Base-by-base conservation (phyloP, 2,113 vertebrate genomes). In the Hemichromis elongatus region DNA sequence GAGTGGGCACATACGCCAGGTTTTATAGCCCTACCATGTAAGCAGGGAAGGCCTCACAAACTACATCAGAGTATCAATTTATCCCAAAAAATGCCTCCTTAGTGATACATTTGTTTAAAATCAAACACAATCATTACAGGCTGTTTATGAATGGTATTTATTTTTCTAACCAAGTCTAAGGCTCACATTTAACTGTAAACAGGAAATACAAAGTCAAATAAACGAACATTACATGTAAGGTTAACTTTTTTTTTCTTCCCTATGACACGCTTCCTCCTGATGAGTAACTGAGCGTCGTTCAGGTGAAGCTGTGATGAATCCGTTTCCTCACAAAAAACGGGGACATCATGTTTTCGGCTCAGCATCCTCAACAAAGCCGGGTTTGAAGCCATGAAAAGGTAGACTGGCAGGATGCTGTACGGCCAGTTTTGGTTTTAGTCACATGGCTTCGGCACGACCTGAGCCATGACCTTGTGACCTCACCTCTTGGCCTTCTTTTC, bases 401-500 rank as follows among this genome's bases (percentile, higher is more conserved):
- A 66, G 73, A 83, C 63, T 13, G 40, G 37, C 50, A 4, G 61
- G 81, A 79, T 70, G 83, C 73, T 9, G 80, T 26, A 24, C 11
- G 59, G 84, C 52, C 63, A 42, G 16, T 54, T 30, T 75, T 19
- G 42, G 45, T 75, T 70, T 54, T 6, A 33, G 68, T 83, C 85
- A 54, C 50, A 30, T 11, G 77, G 37, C 77, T 26, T 4, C 8
- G 59, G 18, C 28, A 33, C 5, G 57, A 54, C n/a, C 52, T 8
- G 68, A 80, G 81, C 80, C 57, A 13, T 40, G 14, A 88, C 91
- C 75, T 14, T 9, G 6, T 5, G 55, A 52, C 86, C 88, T 96
- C 95, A 97, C 92, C 93, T 93, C 93, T 96, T 97, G 92, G 97
- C 97, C 89, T 99, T 99, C 96, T 98, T 99, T 93, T 98, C 97